Evolutionary conservation across 2,113 vertebrate species (phyloP), one percentile per base, ranked within the genome.

Genomic region (Melanerpes formicivorus): DNA sequence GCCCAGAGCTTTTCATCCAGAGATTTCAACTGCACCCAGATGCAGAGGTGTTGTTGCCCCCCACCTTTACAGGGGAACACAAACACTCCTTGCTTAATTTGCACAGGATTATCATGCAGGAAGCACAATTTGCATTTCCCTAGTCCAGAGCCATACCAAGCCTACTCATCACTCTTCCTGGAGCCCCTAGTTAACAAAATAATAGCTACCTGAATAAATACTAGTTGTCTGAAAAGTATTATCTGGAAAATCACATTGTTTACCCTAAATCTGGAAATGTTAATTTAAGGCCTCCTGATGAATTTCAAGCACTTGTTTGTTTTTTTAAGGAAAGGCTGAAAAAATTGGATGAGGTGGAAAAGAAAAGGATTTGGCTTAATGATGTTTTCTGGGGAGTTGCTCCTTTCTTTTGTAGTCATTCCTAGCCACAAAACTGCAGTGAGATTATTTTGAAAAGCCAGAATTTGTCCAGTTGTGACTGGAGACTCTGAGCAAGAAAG

Each of bases 11-110:
- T 62, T 73, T 16, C 67, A 62, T 34, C 55, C 56, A 54, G 6
- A 62, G 18, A 82, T 73, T 73, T 72, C 79, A 87, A 14, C 40
- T 32, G 26, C 14, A 13, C 42, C 32, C 54, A 17, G 55, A 71
- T 1, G 21, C 1, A 2, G 54, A 16, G 19, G 5, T 2, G 14
- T 8, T 52, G 30, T 21, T 8, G 5, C 18, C n/a, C 7, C 4
- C 6, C 4, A 44, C 42, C 4, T 25, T 70, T 58, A n/a, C 48
- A 60, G 32, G 19, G 30, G 54, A 94, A 79, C 40, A 52, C 59
- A 56, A 84, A 26, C 40, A 32, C 2, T 18, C 10, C 9, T 26
- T 62, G 5, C 23, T n/a, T 70, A 14, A 63, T 81, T 60, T 34
- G 40, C 74, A 77, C 7, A 15, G 40, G 14, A 59, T 77, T 80